Percentiles rank a stretch among this genome's conserved stretches.
Evolutionary conservation across 1,140 invertebrate species (phyloP).

Genomic region (Babylonia areolata): DNA sequence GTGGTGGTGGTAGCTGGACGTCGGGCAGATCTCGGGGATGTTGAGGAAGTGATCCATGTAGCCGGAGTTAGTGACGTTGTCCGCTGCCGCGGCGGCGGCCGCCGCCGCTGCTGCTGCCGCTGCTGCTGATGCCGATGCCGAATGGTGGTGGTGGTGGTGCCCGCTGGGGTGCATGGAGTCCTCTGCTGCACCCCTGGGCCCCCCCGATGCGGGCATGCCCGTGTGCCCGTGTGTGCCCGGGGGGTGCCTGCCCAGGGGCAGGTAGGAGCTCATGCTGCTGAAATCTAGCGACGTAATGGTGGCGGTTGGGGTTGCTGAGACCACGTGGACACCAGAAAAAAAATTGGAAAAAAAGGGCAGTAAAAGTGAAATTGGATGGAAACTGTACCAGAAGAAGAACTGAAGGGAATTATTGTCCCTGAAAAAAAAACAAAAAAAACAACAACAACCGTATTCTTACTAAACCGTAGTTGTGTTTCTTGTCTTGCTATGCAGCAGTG

Average conservation of each 20-base stretch:
- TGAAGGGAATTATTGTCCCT: no score
- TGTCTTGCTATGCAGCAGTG: no score
- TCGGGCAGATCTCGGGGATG: slow-evolving; percentile 71
- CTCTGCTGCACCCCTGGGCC: slow-evolving; percentile 15
- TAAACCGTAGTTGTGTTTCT: no score
- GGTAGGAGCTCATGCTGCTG: slow-evolving; percentile 47
- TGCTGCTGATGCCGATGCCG: slow-evolving; percentile 46
- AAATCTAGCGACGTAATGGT: neutral
- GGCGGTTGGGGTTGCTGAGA: neutral
- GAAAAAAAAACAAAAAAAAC: no score
- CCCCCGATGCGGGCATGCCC: slow-evolving; percentile 4
- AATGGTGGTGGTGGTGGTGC: slow-evolving; percentile 13
- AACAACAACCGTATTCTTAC: no score
- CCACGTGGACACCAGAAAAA: no score
- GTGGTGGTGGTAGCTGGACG: slow-evolving; percentile 63
- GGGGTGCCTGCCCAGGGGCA: slow-evolving; percentile 41
- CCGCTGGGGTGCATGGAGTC: slow-evolving; percentile 44
- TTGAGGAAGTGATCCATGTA: slow-evolving; percentile 74
- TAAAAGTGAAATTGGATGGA: no score
- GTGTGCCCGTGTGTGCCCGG: slow-evolving; percentile 38
- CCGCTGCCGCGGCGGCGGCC: slow-evolving; percentile 53
- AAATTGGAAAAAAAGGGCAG: no score
- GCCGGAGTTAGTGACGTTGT: slow-evolving; percentile 59
- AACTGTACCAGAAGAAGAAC: no score
- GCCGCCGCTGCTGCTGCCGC: slow-evolving; percentile 52